A percentile compares a stretch with the other conserved stretches of the same genome.
These are phyloP conservation scores for Cromileptes altivelis DNA, from an alignment of 2,113 vertebrate species.

Conservation along the genomic window DNA sequence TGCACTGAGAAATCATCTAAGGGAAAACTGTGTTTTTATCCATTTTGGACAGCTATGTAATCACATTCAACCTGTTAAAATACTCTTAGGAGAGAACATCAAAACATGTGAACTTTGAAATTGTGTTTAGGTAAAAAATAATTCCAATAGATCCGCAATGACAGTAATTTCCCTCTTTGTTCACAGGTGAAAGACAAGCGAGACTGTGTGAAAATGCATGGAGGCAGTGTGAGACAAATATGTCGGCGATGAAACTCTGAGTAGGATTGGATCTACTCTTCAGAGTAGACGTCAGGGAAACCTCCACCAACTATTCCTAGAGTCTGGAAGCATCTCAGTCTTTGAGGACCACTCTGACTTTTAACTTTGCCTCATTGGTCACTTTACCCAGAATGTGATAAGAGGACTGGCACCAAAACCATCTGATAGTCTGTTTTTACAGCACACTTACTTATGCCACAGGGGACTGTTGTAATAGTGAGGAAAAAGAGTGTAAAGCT, in stretches of 20 bases:
- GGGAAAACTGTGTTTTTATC: constrained; percentile 29
- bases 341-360: neutral
- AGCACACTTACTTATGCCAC: neutral
- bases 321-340: constrained; percentile 32
- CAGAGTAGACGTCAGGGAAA: constrained; percentile 11
- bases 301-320: neutral
- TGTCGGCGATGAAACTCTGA: constrained; percentile 81
- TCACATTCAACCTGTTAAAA: neutral
- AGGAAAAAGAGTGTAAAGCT: neutral
- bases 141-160: neutral
- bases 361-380: constrained; percentile 12
- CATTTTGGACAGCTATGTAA: neutral
- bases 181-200: constrained; percentile 82
- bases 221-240: constrained; percentile 82
- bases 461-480: neutral
- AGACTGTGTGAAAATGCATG: constrained; percentile 89
- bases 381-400: neutral
- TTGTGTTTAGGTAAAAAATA: neutral
- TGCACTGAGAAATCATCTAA: constrained; percentile 56
- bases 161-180: constrained; percentile 26
- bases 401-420: constrained; percentile 2
- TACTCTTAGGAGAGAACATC: neutral
- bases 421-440: neutral
- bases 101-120: constrained; percentile 8
- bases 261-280: constrained; percentile 5